Conservation (phyloP, 1,140 invertebrate genomes). For the Anastrepha ludens region DNA sequence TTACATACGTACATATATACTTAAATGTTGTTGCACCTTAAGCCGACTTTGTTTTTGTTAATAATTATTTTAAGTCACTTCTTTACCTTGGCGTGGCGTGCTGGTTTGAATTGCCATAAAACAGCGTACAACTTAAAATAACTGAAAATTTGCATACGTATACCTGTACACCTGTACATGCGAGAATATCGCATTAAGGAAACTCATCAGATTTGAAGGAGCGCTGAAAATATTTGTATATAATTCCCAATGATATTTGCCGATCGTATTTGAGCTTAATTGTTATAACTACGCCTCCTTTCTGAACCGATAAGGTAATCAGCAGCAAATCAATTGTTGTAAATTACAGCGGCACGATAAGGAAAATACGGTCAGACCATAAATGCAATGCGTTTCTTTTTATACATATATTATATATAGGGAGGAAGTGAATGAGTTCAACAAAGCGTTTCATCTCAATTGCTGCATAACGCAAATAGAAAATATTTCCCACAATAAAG, state of each 20-base stretch:
- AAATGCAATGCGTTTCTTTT: neutral
- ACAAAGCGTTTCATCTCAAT: conserved; percentile 42
- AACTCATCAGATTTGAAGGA: neutral
- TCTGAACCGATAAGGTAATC: neutral
- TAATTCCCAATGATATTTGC: too few relatives aligned
- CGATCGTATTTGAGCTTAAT: too few relatives aligned
- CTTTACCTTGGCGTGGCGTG: too few relatives aligned
- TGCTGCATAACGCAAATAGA: neutral
- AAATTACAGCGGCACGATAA: neutral
- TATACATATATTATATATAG: neutral
- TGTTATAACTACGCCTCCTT: neutral
- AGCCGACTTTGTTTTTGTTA: too few relatives aligned
- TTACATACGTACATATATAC: too few relatives aligned
- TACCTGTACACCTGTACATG: neutral
- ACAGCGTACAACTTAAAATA: neutral
- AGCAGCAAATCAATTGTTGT: neutral
- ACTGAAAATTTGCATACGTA: neutral
- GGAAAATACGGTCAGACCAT: neutral
- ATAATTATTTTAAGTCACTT: too few relatives aligned
- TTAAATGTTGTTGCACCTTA: too few relatives aligned
- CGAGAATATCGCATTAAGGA: neutral
- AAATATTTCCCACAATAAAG: neutral
- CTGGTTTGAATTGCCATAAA: too few relatives aligned
- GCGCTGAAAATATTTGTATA: neutral
- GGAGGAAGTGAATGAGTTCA: conserved; percentile 13